A percentile compares a stretch with the other conserved stretches of the same genome.
phyloP scores from a whole-genome alignment of 2,888 invertebrate species.

The Anorthoa munda region DNA sequence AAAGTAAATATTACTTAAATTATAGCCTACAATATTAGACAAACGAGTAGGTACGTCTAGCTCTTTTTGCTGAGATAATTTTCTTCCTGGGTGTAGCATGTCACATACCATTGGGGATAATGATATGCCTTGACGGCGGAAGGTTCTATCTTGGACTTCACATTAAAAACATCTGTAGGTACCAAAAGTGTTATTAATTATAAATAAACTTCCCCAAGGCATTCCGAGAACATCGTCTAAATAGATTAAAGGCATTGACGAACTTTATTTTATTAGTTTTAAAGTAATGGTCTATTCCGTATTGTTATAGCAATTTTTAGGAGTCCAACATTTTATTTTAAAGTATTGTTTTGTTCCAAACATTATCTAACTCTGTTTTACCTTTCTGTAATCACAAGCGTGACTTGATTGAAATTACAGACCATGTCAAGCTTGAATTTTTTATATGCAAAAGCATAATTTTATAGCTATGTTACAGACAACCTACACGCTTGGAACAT shows the following conservation, averaged over 20 bases:
- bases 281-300: background rate
- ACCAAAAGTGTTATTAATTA: background rate
- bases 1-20: slow-evolving; percentile 78
- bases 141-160: background rate
- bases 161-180: background rate
- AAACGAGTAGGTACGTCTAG: slow-evolving; percentile 46
- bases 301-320: background rate
- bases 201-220: background rate
- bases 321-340: background rate
- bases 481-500: slow-evolving; percentile 31
- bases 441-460: slow-evolving; percentile 1
- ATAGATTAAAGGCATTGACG: background rate
- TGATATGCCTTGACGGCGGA: slow-evolving; percentile 26
- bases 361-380: background rate
- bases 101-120: slow-evolving; percentile 40
- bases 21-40: slow-evolving; percentile 61
- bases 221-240: background rate
- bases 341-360: background rate
- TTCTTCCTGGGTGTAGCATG: slow-evolving; percentile 46
- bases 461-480: slow-evolving; percentile 30
- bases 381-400: background rate
- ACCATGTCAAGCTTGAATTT: slow-evolving; percentile 21
- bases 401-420: slow-evolving; percentile 27
- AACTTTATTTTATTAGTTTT: background rate
- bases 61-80: slow-evolving; percentile 51